phyloP scores from a whole-genome alignment of 1,140 invertebrate species.

The Samia ricini region DNA sequence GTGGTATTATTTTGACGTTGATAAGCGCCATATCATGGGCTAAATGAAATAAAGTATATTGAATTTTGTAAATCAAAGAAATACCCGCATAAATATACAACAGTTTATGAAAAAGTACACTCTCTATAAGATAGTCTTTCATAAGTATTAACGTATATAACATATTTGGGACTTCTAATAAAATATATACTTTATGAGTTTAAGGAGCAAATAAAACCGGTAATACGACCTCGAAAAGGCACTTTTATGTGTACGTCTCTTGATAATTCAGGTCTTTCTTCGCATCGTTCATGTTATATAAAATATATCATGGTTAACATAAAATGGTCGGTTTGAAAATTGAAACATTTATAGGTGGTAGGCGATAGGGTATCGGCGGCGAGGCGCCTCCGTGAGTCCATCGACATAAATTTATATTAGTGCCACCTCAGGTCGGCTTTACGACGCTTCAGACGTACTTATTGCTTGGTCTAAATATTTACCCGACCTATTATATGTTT shows the following conservation, averaged over 20 bases:
- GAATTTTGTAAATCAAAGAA: no score
- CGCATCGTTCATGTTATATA: conserved; percentile 7
- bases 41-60: no score
- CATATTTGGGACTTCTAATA: neutral
- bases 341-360: conserved; percentile 60
- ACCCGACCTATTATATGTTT: conserved; percentile 35
- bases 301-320: conserved; percentile 29
- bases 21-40: no score
- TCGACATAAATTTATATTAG: conserved; percentile 74
- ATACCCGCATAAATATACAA: no score
- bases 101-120: no score
- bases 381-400: conserved; percentile 47
- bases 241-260: conserved; percentile 3
- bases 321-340: conserved; percentile 41
- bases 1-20: no score
- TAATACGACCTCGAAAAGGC: conserved; percentile 4
- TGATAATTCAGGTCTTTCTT: neutral
- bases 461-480: conserved; percentile 49
- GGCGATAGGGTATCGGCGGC: conserved; percentile 52
- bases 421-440: conserved; percentile 71
- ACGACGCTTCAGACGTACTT: conserved; percentile 60
- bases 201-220: conserved; percentile 1
- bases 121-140: neutral
- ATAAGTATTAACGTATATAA: neutral
- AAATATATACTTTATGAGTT: neutral